Percentiles rank a stretch among this genome's conserved stretches.
Evolutionary conservation across 2,113 vertebrate species (phyloP).

Genomic region (Lepidiolamprologus cunningtoni): DNA sequence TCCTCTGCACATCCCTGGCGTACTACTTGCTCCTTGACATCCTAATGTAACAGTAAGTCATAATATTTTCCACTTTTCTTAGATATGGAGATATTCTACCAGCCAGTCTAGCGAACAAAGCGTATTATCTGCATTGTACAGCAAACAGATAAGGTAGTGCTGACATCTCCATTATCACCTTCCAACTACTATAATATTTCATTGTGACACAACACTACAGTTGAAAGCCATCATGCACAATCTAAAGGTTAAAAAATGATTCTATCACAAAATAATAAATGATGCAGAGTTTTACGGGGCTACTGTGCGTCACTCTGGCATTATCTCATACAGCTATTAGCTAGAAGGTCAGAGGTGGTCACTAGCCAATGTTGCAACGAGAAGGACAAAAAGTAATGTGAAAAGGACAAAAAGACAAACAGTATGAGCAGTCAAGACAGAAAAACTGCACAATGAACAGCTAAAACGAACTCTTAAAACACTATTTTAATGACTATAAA

Average conservation of each 20-base stretch:
- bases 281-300: background rate
- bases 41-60: background rate
- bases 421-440: background rate
- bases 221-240: background rate
- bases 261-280: background rate
- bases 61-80: background rate
- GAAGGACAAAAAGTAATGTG: background rate
- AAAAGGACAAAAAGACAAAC: background rate
- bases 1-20: background rate
- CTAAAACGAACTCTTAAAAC: background rate
- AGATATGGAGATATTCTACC: background rate
- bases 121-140: background rate
- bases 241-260: background rate
- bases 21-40: background rate
- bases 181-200: slow-evolving; percentile 24
- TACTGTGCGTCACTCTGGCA: background rate
- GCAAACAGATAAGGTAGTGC: background rate
- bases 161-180: slow-evolving; percentile 14
- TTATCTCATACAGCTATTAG: background rate
- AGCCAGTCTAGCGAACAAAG: background rate
- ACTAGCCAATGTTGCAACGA: background rate
- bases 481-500: background rate
- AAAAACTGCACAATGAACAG: background rate
- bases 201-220: slow-evolving; percentile 13
- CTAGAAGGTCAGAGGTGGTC: background rate